phyloP scores from a whole-genome alignment of 2,113 vertebrate genomes.

The Chitala chitala region DNA sequence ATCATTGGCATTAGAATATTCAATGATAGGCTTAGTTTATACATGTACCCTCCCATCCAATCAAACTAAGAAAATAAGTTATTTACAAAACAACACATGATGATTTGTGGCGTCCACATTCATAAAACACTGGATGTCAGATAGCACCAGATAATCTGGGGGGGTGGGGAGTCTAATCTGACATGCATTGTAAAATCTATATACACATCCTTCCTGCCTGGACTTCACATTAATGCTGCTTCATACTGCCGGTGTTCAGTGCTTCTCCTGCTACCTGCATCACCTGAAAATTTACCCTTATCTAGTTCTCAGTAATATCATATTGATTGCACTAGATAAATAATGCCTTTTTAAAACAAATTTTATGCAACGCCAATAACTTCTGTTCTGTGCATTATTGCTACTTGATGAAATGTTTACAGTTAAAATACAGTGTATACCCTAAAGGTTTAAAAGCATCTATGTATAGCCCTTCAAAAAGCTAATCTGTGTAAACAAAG shows the following conservation, averaged over 20 bases:
- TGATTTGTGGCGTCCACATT: background rate
- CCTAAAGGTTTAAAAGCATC: constrained; percentile 12
- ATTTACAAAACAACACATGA: constrained; percentile 24
- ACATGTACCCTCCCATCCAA: background rate
- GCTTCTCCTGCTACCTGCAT: constrained; percentile 2
- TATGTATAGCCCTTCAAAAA: constrained; percentile 28
- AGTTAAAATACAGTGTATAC: background rate
- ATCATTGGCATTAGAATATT: constrained; percentile 24
- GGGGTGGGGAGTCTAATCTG: background rate
- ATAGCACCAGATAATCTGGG: background rate
- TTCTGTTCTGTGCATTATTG: constrained; percentile 21
- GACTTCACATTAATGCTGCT: background rate
- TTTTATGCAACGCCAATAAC: too few relatives aligned
- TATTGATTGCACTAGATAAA: background rate
- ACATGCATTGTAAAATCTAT: background rate
- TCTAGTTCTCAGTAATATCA: background rate
- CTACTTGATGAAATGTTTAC: constrained; percentile 10
- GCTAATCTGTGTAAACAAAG: constrained; percentile 16
- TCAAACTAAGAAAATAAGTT: constrained; percentile 6
- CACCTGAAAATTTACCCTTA: background rate
- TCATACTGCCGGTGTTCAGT: background rate
- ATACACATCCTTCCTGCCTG: background rate
- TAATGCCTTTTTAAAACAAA: too few relatives aligned
- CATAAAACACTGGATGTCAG: background rate
- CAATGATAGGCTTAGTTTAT: constrained; percentile 12